Evolutionary conservation across 1,140 invertebrate genomes (phyloP).

Genomic region (Dreissena rostriformis): DNA sequence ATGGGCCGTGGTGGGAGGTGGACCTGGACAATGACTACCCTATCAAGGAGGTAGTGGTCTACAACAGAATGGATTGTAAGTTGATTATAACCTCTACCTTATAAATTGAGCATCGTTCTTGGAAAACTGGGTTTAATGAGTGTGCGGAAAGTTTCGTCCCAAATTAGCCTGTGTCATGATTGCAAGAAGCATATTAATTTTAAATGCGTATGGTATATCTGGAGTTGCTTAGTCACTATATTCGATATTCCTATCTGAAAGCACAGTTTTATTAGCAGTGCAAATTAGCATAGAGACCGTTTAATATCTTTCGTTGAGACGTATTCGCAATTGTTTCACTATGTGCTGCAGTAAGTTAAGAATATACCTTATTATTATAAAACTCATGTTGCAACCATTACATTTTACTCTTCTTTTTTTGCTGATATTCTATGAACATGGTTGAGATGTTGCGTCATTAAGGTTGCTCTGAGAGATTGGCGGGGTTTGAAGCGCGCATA

Average conservation of each 20-base stretch:
- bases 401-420: no score
- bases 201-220: not conserved
- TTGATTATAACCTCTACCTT: not conserved
- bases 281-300: no score
- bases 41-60: slow-evolving; percentile 15
- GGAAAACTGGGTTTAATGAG: not conserved
- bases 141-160: not conserved
- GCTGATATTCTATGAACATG: no score
- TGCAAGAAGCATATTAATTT: no score
- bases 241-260: not conserved
- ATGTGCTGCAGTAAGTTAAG: no score
- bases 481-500: slow-evolving; percentile 5
- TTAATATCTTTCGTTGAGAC: no score
- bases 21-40: slow-evolving; percentile 11
- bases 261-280: not conserved
- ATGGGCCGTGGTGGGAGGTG: slow-evolving; percentile 41
- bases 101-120: not conserved
- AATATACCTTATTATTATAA: no score
- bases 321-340: no score
- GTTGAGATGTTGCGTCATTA: no score
- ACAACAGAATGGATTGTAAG: slow-evolving; percentile 26
- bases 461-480: slow-evolving; percentile 13
- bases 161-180: not conserved
- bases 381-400: no score
- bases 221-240: not conserved